Evolutionary conservation across 2,888 invertebrate species (phyloP).

Genomic region (Deroplatys truncata): DNA sequence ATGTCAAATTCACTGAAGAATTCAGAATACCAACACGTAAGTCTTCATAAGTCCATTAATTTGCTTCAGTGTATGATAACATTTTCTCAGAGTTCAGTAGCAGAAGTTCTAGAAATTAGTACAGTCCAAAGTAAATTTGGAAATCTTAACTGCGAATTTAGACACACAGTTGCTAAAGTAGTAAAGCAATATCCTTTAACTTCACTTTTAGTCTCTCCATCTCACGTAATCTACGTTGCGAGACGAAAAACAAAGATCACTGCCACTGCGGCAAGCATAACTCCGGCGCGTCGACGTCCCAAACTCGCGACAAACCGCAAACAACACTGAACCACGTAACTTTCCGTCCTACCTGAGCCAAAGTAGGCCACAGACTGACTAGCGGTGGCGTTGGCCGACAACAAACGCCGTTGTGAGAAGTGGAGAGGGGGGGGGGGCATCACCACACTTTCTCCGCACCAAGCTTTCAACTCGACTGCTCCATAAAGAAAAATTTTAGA

Average conservation of each 20-base stretch:
- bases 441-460: conserved; percentile 23
- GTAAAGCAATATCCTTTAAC: not conserved
- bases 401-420: conserved; percentile 1
- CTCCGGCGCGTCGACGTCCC: not conserved
- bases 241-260: not conserved
- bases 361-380: conserved; percentile 26
- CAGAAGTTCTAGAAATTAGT: not conserved
- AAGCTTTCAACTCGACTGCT: conserved; percentile 19
- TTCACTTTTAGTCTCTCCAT: not conserved
- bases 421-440: not conserved
- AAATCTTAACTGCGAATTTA: not conserved
- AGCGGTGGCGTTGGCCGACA: not conserved
- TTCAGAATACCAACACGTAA: not conserved
- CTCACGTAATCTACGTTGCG: not conserved
- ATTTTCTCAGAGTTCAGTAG: not conserved
- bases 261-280: not conserved
- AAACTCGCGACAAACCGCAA: not conserved
- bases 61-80: not conserved
- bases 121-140: not conserved
- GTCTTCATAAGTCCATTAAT: not conserved
- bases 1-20: not conserved
- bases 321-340: not conserved
- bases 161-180: not conserved
- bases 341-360: conserved; percentile 22
- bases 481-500: not conserved